Evolutionary conservation across 92 coral and sea anemone species (phyloP).

Genomic region (Umimayanthus kanabou): DNA sequence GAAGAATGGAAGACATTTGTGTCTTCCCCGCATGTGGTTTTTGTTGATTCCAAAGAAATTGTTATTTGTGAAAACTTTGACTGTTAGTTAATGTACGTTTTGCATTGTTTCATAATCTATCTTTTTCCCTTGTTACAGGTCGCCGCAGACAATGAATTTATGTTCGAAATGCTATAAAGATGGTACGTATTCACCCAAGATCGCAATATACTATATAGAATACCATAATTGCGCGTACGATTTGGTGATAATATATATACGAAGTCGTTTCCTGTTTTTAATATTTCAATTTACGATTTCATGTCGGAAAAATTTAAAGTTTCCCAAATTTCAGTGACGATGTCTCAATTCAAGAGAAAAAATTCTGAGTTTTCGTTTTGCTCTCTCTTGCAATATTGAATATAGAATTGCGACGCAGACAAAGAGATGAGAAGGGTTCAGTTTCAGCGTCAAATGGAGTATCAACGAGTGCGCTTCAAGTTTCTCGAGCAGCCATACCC

Average conservation of each 20-base stretch:
- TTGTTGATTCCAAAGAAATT: conserved; percentile 28
- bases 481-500: conserved; percentile 17
- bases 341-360: neutral
- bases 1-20: conserved; percentile 30
- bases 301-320: neutral
- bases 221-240: neutral
- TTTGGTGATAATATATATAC: neutral
- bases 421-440: conserved; percentile 42
- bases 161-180: conserved; percentile 90
- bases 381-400: conserved; percentile 33
- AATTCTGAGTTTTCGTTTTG: neutral
- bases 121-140: conserved; percentile 43
- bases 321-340: no score
- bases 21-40: conserved; percentile 25
- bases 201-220: neutral
- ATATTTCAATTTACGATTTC: neutral
- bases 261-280: conserved; percentile 39
- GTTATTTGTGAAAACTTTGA: neutral
- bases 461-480: conserved; percentile 1
- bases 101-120: neutral
- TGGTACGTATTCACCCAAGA: conserved; percentile 50
- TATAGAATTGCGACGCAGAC: conserved; percentile 46
- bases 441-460: conserved; percentile 36
- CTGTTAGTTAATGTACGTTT: conserved; percentile 11
- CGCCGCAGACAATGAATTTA: conserved; percentile 84